A percentile compares a stretch with the other conserved stretches of the same genome.
phyloP scores from a whole-genome alignment of 1,140 invertebrate species.

The Apis laboriosa region DNA sequence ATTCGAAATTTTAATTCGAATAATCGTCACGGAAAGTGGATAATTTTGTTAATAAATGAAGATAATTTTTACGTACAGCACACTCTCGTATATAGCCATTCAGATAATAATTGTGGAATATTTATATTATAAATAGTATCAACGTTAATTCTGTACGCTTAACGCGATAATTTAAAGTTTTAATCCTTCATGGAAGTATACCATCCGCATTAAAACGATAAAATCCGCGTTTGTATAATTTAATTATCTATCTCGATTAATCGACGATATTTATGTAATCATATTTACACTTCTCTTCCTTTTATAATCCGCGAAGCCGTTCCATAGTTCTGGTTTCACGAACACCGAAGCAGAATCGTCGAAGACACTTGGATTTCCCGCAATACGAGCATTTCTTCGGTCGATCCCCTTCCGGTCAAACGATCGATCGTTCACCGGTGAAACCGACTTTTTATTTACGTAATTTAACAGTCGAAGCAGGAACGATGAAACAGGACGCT shows the following conservation, averaged over 20 bases:
- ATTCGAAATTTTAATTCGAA: not conserved
- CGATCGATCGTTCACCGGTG: not conserved
- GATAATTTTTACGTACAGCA: not conserved
- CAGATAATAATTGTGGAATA: too few relatives aligned
- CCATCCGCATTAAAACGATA: too few relatives aligned
- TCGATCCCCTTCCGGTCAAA: not conserved
- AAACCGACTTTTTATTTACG: conserved; percentile 2
- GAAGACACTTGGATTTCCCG: conserved; percentile 22
- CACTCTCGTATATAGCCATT: too few relatives aligned
- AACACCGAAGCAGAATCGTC: not conserved
- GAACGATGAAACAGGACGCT: not conserved
- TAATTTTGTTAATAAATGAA: not conserved
- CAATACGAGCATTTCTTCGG: not conserved
- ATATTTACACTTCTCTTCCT: not conserved
- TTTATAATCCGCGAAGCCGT: conserved; percentile 5
- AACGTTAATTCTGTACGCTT: too few relatives aligned
- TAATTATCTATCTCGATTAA: too few relatives aligned
- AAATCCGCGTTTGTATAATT: too few relatives aligned
- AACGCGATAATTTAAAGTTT: not conserved
- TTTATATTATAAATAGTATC: not conserved
- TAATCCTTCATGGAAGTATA: not conserved
- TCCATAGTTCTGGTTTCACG: conserved; percentile 22
- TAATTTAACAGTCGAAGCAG: not conserved
- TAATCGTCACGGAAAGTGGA: not conserved
- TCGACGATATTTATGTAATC: too few relatives aligned